Evolutionary conservation across 2,113 vertebrate species (phyloP).

Genomic region (Mormoops blainvillei): DNA sequence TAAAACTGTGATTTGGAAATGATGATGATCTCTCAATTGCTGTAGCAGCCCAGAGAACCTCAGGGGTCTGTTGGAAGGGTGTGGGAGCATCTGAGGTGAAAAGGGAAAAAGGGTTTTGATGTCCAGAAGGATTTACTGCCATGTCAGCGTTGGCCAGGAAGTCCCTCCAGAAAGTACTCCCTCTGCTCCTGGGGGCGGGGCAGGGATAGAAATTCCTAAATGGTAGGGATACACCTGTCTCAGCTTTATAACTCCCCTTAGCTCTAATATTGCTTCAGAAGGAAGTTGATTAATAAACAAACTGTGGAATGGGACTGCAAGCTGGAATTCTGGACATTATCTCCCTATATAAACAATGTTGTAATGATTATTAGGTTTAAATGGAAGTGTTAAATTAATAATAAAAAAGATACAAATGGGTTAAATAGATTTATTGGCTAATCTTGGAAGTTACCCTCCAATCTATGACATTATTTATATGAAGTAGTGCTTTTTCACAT

Average conservation of each 20-base stretch:
- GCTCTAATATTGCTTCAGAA: neutral
- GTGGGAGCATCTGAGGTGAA: neutral
- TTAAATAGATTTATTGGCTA: neutral
- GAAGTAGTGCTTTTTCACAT: neutral
- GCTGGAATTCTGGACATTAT: neutral
- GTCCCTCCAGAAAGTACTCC: neutral
- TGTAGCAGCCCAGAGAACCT: neutral
- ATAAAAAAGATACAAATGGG: neutral
- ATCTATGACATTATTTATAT: neutral
- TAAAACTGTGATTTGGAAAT: conserved; percentile 6
- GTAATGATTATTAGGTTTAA: neutral
- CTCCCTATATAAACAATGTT: neutral
- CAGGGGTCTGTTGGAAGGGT: neutral
- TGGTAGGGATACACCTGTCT: neutral
- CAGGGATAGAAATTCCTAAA: neutral
- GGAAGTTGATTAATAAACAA: neutral
- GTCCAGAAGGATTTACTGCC: neutral
- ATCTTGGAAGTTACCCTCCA: neutral
- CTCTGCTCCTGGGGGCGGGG: neutral
- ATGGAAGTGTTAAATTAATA: neutral
- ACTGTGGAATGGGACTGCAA: neutral
- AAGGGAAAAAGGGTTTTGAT: neutral
- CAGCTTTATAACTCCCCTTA: neutral
- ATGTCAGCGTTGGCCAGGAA: neutral
- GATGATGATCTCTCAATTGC: neutral